Evolutionary conservation across 30 jellyfish, hydroid and myxozoan species (phyloP).

Genomic region (Hydractinia echinata): DNA sequence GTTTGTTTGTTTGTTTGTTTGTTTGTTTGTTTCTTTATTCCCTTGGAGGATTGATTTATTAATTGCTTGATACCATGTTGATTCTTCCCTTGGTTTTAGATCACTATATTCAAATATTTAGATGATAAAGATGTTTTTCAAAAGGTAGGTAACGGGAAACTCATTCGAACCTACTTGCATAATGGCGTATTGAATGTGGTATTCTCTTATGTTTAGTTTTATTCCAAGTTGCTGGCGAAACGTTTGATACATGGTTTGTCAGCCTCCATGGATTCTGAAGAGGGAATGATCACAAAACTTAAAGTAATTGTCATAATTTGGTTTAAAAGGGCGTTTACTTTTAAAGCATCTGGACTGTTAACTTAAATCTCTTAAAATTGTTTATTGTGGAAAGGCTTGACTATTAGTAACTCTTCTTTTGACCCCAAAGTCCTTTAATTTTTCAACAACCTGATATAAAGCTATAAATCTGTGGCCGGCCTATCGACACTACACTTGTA

Average conservation of each 20-base stretch:
- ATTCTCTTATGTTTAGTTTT: constrained; percentile 45
- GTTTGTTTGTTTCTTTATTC: background rate
- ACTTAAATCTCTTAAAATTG: too few relatives aligned
- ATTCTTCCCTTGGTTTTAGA: constrained; percentile 36
- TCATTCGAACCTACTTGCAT: too few relatives aligned
- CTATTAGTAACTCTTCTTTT: too few relatives aligned
- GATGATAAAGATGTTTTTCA: constrained; percentile 95
- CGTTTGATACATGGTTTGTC: constrained; percentile 86
- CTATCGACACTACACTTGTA: too few relatives aligned
- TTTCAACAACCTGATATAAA: too few relatives aligned
- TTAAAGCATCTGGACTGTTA: too few relatives aligned
- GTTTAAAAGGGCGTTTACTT: too few relatives aligned
- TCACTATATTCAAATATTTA: constrained; percentile 80
- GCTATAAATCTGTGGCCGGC: too few relatives aligned
- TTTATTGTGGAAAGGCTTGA: too few relatives aligned
- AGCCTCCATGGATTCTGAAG: constrained; percentile 96
- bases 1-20: background rate
- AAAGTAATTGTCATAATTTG: constrained; percentile 38
- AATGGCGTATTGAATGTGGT: too few relatives aligned
- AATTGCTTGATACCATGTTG: background rate
- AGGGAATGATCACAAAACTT: constrained; percentile 83
- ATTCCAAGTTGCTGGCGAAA: constrained; percentile 86
- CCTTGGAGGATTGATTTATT: background rate
- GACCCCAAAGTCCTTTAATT: too few relatives aligned
- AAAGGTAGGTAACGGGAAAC: constrained; percentile 42